Percentiles rank a stretch among this genome's conserved stretches.
These are phyloP conservation scores for Bhutanitis thaidina DNA, from an alignment of 2,888 invertebrate genomes.

Conservation along the genomic window DNA sequence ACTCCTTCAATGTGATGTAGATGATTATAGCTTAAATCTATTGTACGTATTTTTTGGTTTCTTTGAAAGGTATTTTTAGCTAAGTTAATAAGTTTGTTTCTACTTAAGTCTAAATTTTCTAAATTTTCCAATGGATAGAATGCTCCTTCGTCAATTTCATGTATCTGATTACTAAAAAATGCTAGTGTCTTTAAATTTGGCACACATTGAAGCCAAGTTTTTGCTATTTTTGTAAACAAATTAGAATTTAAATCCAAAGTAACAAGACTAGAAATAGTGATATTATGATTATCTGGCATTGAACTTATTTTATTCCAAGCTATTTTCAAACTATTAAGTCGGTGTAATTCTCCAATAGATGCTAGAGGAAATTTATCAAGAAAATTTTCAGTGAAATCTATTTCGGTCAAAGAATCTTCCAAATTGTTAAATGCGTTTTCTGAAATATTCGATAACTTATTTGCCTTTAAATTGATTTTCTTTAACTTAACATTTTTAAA, in stretches of 20 bases:
- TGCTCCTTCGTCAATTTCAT: constrained; percentile 86
- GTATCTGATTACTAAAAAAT: constrained; percentile 91
- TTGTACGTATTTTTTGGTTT: constrained; percentile 87
- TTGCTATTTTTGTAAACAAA: constrained; percentile 86
- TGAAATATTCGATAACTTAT: constrained; percentile 88
- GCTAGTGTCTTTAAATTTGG: constrained; percentile 89
- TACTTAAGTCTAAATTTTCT: constrained; percentile 91
- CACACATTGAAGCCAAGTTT: constrained; percentile 89
- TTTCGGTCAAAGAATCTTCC: constrained; percentile 87
- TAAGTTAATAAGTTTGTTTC: constrained; percentile 90
- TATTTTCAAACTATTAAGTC: constrained; percentile 84
- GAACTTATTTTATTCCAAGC: constrained; percentile 91
- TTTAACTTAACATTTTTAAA: constrained; percentile 90
- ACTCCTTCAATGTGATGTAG: constrained; percentile 91
- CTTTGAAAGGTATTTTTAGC: constrained; percentile 86
- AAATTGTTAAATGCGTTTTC: constrained; percentile 91
- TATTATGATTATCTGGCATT: constrained; percentile 86
- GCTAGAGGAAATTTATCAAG: constrained; percentile 90
- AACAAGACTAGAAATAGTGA: constrained; percentile 84
- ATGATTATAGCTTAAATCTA: constrained; percentile 94
- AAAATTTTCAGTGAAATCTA: constrained; percentile 93
- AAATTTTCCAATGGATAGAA: constrained; percentile 87
- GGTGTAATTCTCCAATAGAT: constrained; percentile 86
- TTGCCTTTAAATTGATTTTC: constrained; percentile 91
- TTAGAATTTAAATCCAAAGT: constrained; percentile 93